Percentiles rank a stretch among this genome's conserved stretches.
Conservation (phyloP, 2,113 vertebrate genomes). For the Gavia stellata region DNA sequence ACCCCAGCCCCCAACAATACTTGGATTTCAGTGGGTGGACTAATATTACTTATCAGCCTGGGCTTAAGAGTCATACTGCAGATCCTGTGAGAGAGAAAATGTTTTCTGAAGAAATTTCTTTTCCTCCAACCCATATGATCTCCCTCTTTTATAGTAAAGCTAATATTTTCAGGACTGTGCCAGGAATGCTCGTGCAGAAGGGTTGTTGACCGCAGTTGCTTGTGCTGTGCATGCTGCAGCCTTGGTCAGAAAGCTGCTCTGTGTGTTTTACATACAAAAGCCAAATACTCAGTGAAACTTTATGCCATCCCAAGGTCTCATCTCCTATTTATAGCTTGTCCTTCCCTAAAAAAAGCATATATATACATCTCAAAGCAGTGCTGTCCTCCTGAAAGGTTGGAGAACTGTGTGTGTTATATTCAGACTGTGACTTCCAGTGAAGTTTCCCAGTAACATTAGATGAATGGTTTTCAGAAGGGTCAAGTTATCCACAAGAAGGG, state of each 20-base stretch:
- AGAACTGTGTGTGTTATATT: neutral
- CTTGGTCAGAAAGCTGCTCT: neutral
- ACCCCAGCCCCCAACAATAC: neutral
- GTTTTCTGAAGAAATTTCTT: neutral
- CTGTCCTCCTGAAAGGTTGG: neutral
- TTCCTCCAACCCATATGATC: neutral
- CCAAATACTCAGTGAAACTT: neutral
- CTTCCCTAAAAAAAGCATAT: neutral
- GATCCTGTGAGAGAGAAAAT: neutral
- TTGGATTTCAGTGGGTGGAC: neutral
- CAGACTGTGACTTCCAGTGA: neutral
- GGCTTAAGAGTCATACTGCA: neutral
- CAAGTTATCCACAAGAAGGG: neutral
- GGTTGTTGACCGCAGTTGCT: neutral
- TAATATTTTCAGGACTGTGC: rapidly evolving
- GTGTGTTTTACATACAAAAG: neutral
- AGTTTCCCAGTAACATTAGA: neutral
- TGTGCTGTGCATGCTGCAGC: rapidly evolving
- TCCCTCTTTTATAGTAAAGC: neutral
- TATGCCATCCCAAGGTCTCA: neutral
- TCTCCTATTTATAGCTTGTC: neutral
- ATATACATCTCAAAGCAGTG: neutral
- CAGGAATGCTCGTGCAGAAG: neutral
- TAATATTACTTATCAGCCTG: neutral
- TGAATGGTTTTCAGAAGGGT: neutral